These are phyloP conservation scores for Tangachromis dhanisi DNA, from an alignment of 2,113 vertebrate species.

Conservation along the genomic window DNA sequence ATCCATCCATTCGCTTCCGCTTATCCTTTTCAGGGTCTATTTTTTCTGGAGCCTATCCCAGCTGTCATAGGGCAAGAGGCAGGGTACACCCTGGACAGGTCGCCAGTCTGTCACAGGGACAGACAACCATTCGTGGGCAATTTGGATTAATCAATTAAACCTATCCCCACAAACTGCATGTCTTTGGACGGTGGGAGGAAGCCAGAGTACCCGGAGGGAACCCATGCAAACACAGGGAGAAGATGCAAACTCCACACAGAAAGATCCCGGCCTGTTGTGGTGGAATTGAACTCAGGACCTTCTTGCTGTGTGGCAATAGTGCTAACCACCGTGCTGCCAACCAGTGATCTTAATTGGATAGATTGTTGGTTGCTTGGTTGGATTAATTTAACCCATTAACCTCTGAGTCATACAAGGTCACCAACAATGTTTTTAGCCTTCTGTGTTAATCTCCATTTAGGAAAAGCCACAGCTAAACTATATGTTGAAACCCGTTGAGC, in stretches of 20 bases:
- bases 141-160: not conserved
- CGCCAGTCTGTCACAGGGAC: not conserved
- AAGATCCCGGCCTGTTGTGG: not conserved
- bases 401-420: constrained; percentile 1
- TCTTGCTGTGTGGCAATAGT: not conserved
- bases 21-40: not conserved
- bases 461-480: constrained; percentile 57
- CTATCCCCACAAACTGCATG: not conserved
- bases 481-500: not conserved
- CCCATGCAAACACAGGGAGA: not conserved
- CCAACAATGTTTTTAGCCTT: constrained; percentile 30
- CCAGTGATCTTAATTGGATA: not conserved
- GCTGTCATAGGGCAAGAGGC: not conserved
- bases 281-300: not conserved
- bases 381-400: not conserved
- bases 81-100: not conserved
- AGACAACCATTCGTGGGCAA: not conserved
- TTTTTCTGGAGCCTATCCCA: not conserved
- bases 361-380: not conserved
- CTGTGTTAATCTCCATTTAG: constrained; percentile 56
- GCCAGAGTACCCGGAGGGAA: not conserved
- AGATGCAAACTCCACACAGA: not conserved
- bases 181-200: not conserved
- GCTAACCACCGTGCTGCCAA: not conserved
- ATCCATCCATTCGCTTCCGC: not conserved